Evolutionary conservation across 2,113 vertebrate species (phyloP), one percentile per base, ranked within the genome.

Genomic region (Gymnobelideus leadbeateri): DNA sequence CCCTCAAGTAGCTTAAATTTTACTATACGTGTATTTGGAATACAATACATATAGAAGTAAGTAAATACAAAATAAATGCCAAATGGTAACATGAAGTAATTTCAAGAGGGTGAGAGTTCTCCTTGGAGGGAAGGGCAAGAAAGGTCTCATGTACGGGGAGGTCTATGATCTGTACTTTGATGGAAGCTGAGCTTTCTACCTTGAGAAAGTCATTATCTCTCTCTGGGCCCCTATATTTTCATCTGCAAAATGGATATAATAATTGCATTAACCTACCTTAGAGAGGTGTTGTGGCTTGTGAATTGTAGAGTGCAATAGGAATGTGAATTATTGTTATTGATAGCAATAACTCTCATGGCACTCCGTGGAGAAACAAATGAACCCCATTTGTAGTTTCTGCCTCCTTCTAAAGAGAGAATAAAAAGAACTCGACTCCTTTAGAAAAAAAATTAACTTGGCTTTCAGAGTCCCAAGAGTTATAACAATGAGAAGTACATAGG

Each of bases 351-450:
- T 84, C n/a, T 84, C 68, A 84, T 84, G 19, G 16, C 19, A 84
- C n/a, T 43, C 16, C 16, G 43, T 43, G 19, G 19, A 84, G n/a
- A 19, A 84, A 43, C n/a, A 84, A 84, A 43, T 84, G 68, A 84
- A n/a, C 37, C 16, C 55, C 31, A 16, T 46, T 91, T 91, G 43
- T 51, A 37, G 61, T 90, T 92, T 90, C 43, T 43, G 43, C 94
- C 96, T 54, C 3, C 8, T 96, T 96, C 55, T 68, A 94, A 94
- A 51, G 57, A 37, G 61, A 93, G 57, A 95, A 93, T 89, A 91
- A 89, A 84, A 84, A 68, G 31, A 31, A 84, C 37, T 84, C 21
- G n/a, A 84, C n/a, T 84, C 19, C 68, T 23, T 7, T 84, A 84
- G n/a, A 84, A 84, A 84, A 46, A 50, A 95, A 68, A 92, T 91